phyloP scores from a whole-genome alignment of 2,888 invertebrate genomes.

The Gymnocheta viridis region DNA sequence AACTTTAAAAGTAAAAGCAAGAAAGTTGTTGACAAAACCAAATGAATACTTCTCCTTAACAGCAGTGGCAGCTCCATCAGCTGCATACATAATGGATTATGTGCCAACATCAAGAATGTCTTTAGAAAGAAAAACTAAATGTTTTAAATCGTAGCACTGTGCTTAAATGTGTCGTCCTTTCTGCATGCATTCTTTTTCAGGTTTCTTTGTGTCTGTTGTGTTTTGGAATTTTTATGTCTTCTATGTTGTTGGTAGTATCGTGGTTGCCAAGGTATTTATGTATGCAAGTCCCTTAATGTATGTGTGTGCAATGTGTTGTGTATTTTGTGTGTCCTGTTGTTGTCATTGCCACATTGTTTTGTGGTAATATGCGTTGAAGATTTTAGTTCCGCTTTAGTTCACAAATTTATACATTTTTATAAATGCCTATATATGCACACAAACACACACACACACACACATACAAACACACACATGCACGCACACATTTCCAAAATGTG shows the following conservation, averaged over 20 bases:
- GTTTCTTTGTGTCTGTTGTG: conserved; percentile 60
- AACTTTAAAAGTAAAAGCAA: conserved; percentile 9
- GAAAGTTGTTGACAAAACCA: not conserved
- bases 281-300: not conserved
- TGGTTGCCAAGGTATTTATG: conserved; percentile 47
- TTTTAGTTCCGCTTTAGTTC: conserved; percentile 68
- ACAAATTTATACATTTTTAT: conserved; percentile 35
- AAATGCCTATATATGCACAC: not conserved
- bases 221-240: conserved; percentile 62
- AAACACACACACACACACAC: conserved; percentile 1
- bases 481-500: not conserved
- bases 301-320: not conserved
- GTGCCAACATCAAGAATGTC: not conserved
- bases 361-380: conserved; percentile 53
- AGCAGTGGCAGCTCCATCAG: too few relatives aligned
- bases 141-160: conserved; percentile 45
- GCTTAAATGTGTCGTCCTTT: conserved; percentile 24
- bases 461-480: not conserved
- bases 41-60: not conserved
- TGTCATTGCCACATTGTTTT: conserved; percentile 64
- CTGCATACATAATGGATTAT: too few relatives aligned
- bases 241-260: conserved; percentile 30
- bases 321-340: conserved; percentile 36
- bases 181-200: not conserved
- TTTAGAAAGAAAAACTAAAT: not conserved